A percentile compares a stretch with the other conserved stretches of the same genome.
Evolutionary conservation across 2,888 invertebrate species (phyloP).

Genomic region (Cephus pulcher): DNA sequence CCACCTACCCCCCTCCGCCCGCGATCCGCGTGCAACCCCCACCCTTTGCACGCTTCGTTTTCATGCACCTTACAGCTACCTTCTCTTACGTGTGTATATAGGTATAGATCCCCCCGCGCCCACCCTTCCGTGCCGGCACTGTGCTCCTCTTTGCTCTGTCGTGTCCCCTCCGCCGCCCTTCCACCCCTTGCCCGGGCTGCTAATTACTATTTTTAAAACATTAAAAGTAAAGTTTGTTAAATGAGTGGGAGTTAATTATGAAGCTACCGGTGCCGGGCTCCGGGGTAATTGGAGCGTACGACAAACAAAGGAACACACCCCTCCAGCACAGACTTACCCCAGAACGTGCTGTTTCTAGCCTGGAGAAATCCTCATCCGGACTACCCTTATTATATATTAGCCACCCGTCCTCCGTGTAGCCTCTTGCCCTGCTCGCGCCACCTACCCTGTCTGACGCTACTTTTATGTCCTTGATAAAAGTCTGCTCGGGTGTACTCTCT

Average conservation of each 20-base stretch:
- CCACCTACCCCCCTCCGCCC: background rate
- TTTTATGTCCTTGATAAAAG: no score
- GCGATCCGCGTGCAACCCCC: background rate
- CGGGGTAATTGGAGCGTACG: slow-evolving; percentile 66
- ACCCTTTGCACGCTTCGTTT: slow-evolving; percentile 26
- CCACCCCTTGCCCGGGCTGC: slow-evolving; percentile 58
- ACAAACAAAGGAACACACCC: slow-evolving; percentile 58
- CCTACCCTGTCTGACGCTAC: no score
- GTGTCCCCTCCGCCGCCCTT: background rate
- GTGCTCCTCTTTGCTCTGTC: slow-evolving; percentile 22
- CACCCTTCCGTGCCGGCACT: no score
- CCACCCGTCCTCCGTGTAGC: slow-evolving; percentile 12
- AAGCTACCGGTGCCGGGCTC: slow-evolving; percentile 53
- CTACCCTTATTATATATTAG: no score
- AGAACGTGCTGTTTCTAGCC: no score
- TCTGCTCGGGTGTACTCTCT: no score
- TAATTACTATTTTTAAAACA: slow-evolving; percentile 67
- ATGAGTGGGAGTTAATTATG: slow-evolving; percentile 67
- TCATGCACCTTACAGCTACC: no score
- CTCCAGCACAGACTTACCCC: slow-evolving; percentile 24
- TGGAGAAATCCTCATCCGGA: no score
- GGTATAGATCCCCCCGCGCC: background rate
- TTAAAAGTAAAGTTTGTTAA: slow-evolving; percentile 67
- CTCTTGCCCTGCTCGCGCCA: slow-evolving; percentile 26
- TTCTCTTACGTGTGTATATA: no score